Evolutionary conservation across 2,888 invertebrate species (phyloP), one percentile per base, ranked within the genome.

Genomic region (Apotomis capreana): DNA sequence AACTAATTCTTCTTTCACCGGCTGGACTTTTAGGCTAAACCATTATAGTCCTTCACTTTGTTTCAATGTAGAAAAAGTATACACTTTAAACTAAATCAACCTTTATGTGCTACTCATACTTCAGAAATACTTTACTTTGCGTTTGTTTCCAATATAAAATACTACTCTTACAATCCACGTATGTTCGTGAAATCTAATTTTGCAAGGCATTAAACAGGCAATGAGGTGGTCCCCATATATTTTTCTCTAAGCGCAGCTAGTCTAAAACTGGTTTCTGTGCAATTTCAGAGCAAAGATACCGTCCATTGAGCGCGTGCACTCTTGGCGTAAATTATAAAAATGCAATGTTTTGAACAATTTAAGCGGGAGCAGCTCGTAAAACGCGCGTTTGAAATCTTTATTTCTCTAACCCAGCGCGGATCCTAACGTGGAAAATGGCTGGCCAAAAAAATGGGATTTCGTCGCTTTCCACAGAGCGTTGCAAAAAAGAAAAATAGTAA

Each of bases 371-470:
- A 52, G n/a, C 8, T 26, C 59, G 63, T 46, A 52, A 72, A 69
- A 69, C 13, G 58, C 36, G 13, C 36, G 82, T 81, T 81, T 79
- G 79, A 83, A 85, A 85, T 85, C 83, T 85, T 83, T 86, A 84
- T 87, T 87, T 84, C 85, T 79, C 79, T 81, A 84, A 83, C 83
- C 79, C 79, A 77, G 75, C 78, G 76, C 81, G 80, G 81, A 85
- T 81, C 81, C 84, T 83, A 85, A 84, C 82, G 85, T 85, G 83
- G 79, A 83, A 89, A 89, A 87, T 85, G 83, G 82, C 83, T 82
- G 84, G 80, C 81, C 83, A 82, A 84, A 86, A 86, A 46, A 89
- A 89, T 86, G 80, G 84, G 85, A 86, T 86, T 87, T 86, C 82
- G 80, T 79, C 84, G 86, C 79, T 83, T 84, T 78, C 83, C 83